Evolutionary conservation across 2,888 invertebrate species (phyloP).

Genomic region (Enchytraeus crypticus): DNA sequence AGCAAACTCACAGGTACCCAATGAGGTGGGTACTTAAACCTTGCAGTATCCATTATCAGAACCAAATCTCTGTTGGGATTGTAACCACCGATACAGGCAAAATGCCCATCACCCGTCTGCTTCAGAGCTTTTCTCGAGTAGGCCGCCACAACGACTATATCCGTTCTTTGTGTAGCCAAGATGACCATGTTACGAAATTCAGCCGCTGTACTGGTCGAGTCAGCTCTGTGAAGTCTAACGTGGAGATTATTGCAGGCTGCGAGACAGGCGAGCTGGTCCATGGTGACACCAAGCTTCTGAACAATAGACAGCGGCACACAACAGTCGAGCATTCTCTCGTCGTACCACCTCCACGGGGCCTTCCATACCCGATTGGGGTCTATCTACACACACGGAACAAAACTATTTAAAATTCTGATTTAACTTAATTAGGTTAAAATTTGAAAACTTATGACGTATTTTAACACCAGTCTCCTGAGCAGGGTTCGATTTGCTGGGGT

Average conservation of each 20-base stretch:
- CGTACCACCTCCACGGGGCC: constrained; percentile 48
- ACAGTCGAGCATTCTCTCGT: constrained; percentile 49
- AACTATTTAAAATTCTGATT: no score
- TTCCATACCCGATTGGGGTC: constrained; percentile 11
- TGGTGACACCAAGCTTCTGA: constrained; percentile 40
- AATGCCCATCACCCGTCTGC: constrained; percentile 48
- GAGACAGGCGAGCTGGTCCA: constrained; percentile 44
- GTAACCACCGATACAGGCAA: constrained; percentile 45
- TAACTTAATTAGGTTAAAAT: no score
- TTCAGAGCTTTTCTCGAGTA: constrained; percentile 41
- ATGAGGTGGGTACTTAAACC: constrained; percentile 49
- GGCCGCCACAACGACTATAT: constrained; percentile 22
- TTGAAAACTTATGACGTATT: no score
- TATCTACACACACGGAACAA: no score
- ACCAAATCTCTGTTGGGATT: constrained; percentile 39
- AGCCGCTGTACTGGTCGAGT: not conserved
- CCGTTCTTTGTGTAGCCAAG: not conserved
- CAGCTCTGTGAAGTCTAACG: constrained; percentile 1
- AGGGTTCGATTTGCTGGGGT: no score
- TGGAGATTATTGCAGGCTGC: constrained; percentile 45
- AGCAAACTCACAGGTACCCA: constrained; percentile 42
- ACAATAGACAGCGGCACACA: constrained; percentile 42
- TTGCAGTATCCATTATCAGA: constrained; percentile 47
- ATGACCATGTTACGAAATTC: constrained; percentile 1
- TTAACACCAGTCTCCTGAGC: no score